Conservation (phyloP, 2,888 invertebrate species). For the Cosmia pyralina region DNA sequence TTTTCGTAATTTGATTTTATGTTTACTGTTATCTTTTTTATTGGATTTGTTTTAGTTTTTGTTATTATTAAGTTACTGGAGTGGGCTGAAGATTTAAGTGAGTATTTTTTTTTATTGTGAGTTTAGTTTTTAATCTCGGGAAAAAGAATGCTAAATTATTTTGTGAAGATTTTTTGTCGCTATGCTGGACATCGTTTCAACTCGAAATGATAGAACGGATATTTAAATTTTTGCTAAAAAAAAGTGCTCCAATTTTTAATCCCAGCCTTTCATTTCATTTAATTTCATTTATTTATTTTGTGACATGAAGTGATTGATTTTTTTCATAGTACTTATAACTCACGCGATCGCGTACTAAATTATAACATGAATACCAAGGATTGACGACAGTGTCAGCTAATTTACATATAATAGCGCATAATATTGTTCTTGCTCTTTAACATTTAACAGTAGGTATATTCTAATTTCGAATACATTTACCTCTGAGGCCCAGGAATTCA, state of each 20-base stretch:
- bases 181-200: not conserved
- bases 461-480: constrained; percentile 34
- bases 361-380: constrained; percentile 42
- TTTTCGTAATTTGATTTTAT: constrained; percentile 72
- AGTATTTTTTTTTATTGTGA: constrained; percentile 60
- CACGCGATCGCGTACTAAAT: not conserved
- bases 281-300: too few species aligned
- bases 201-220: not conserved
- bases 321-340: not conserved
- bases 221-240: not conserved
- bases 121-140: not conserved
- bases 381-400: constrained; percentile 35
- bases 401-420: constrained; percentile 64
- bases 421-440: constrained; percentile 54
- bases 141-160: not conserved
- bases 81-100: constrained; percentile 68
- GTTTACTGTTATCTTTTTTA: constrained; percentile 78
- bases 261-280: too few species aligned
- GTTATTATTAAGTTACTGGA: constrained; percentile 73
- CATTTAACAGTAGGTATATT: constrained; percentile 28
- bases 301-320: too few species aligned
- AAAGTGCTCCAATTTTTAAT: not conserved
- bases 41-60: constrained; percentile 75
- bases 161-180: not conserved
- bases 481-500: constrained; percentile 19